Evolutionary conservation across 2,113 vertebrate species (phyloP).

Genomic region (Xenopus laevis): DNA sequence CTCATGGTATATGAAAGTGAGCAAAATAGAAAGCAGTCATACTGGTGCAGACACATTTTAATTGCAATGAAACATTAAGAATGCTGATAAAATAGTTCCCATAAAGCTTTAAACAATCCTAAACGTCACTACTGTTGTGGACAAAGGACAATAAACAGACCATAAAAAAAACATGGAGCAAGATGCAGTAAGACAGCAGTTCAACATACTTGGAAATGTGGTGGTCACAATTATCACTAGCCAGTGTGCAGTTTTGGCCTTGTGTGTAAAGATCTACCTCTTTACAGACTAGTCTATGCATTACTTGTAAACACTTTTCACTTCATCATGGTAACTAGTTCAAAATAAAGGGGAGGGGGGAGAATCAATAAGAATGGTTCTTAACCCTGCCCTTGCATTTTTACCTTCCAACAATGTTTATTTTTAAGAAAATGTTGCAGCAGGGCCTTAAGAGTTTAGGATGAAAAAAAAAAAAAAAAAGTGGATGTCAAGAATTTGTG

Average conservation of each 20-base stretch:
- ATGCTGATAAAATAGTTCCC: constrained; percentile 3
- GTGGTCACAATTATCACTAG: neutral
- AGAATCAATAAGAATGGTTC: too few relatives aligned
- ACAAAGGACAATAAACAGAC: neutral
- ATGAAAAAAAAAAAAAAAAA: too few relatives aligned
- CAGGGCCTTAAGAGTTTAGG: too few relatives aligned
- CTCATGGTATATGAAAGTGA: neutral
- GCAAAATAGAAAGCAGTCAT: neutral
- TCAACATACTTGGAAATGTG: neutral
- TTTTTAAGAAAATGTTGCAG: too few relatives aligned
- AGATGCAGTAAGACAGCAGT: neutral
- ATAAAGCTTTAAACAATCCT: constrained; percentile 3
- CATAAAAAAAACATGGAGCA: neutral
- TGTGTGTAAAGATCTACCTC: neutral
- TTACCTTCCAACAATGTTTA: too few relatives aligned
- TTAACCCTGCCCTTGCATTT: too few relatives aligned
- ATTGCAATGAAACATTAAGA: neutral
- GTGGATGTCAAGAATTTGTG: too few relatives aligned
- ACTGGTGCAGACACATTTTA: neutral
- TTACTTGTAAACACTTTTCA: neutral
- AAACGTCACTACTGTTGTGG: neutral
- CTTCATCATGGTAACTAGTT: too few relatives aligned
- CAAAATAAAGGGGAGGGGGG: too few relatives aligned
- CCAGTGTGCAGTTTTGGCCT: neutral
- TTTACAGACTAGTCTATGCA: neutral